Base-by-base conservation (phyloP, 2,113 vertebrate genomes). In the Eptesicus fuscus region DNA sequence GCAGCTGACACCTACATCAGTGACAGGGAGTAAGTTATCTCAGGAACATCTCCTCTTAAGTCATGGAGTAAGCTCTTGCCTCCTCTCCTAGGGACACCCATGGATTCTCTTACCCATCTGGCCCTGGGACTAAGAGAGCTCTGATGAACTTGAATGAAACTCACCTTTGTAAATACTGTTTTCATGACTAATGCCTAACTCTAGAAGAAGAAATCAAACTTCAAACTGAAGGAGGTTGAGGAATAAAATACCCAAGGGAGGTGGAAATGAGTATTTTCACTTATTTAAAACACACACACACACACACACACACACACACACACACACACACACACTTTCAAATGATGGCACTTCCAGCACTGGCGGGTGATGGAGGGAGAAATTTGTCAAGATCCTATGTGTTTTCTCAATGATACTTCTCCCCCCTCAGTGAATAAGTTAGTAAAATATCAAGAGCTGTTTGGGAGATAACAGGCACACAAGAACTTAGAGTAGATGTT, bases 401-500 rank as follows among this genome's bases (percentile, higher is more conserved):
- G 42, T 85, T 93, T 93, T 78, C 77, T 92, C 14, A 11, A 74
- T 88, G 84, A 74, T 92, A 35, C 17, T 88, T 79, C 47, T 93
- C n/a, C 9, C 67, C 22, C 63, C 30, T 94, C 77, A 30, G 69
- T 93, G 84, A 86, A 61, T 77, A 93, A 94, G 74, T 37, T 85
- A 49, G 51, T 59, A 70, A 80, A 69, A 59, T 70, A 90, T 88
- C 76, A 82, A 93, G 90, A 86, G 40, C 73, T 92, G 16, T 76
- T 96, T 79, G 80, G 56, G 25, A 92, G 77, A 65, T 73, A 42
- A 67, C 9, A n/a, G 77, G 17, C 74, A 69, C 77, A 89, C 0
- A 17, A 77, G 71, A 84, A 70, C 18, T 90, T 85, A 85, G 16
- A 95, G 95, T 88, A 65, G 87, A 59, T 88, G 35, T 61, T 90